These are phyloP conservation scores for Pterocles burchelli DNA, from an alignment of 2,113 vertebrate species.

Conservation along the genomic window DNA sequence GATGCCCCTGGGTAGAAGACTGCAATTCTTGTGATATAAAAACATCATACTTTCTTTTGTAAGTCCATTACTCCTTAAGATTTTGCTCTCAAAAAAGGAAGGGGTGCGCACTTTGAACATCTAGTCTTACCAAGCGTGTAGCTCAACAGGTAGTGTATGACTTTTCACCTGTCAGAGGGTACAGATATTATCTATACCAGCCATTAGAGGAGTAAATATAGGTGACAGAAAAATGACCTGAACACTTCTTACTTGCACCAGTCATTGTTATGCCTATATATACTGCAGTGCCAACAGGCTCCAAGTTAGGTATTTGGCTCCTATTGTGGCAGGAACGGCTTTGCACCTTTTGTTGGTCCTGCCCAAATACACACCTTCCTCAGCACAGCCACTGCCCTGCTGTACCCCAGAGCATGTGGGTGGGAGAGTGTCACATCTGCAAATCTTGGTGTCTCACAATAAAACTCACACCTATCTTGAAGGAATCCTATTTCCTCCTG, in stretches of 20 bases:
- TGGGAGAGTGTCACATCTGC: fast-evolving
- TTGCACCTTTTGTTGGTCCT: background rate
- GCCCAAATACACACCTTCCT: background rate
- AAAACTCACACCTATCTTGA: background rate
- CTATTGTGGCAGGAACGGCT: background rate
- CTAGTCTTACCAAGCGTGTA: background rate
- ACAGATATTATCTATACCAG: background rate
- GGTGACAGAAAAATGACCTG: background rate
- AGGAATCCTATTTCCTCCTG: background rate
- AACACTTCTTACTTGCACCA: background rate
- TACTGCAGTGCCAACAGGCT: background rate
- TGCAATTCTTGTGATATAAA: background rate
- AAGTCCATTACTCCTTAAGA: background rate
- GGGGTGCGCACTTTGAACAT: background rate
- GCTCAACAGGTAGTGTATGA: fast-evolving
- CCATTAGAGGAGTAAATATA: background rate
- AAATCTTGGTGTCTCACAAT: background rate
- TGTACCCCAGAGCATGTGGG: background rate
- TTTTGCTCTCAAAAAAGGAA: background rate
- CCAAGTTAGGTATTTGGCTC: background rate
- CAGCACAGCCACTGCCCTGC: background rate
- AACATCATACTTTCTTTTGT: background rate
- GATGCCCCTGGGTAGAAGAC: background rate
- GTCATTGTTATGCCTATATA: fast-evolving
- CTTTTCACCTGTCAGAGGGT: background rate